These are phyloP conservation scores for Enteromius unitaeniatus DNA, from an alignment of 2,797 vertebrate species.

Conservation along the genomic window DNA sequence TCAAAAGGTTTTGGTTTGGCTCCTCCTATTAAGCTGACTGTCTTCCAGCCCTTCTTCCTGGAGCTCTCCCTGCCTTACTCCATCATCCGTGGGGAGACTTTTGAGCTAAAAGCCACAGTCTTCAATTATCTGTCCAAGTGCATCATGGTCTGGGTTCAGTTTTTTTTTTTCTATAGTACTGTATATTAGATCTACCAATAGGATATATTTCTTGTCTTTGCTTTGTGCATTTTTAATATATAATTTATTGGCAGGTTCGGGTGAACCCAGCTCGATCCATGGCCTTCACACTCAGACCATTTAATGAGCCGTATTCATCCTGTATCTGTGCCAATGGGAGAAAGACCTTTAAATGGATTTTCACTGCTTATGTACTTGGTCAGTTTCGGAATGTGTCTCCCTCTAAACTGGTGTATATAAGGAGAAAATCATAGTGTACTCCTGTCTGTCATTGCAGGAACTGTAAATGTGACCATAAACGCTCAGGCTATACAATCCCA, in stretches of 20 bases:
- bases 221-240: no score
- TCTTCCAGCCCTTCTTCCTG: constrained; percentile 30
- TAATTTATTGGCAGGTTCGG: neutral
- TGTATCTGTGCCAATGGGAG: constrained; percentile 13
- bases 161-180: no score
- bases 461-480: neutral
- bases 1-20: constrained; percentile 4
- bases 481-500: constrained; percentile 52
- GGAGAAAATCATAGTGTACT: no score
- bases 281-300: neutral
- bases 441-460: neutral
- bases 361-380: constrained; percentile 1
- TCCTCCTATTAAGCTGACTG: neutral
- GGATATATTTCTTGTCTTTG: no score
- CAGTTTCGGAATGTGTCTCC: neutral
- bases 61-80: constrained; percentile 28
- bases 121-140: constrained; percentile 13
- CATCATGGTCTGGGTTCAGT: constrained; percentile 3
- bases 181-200: no score
- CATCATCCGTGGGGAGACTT: constrained; percentile 1
- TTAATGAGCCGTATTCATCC: neutral
- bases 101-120: neutral
- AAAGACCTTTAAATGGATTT: constrained; percentile 9
- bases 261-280: neutral
- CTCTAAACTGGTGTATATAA: neutral